A percentile compares a stretch with the other conserved stretches of the same genome.
Conservation (phyloP, 2,113 vertebrate genomes). For the Calyptomena viridis region DNA sequence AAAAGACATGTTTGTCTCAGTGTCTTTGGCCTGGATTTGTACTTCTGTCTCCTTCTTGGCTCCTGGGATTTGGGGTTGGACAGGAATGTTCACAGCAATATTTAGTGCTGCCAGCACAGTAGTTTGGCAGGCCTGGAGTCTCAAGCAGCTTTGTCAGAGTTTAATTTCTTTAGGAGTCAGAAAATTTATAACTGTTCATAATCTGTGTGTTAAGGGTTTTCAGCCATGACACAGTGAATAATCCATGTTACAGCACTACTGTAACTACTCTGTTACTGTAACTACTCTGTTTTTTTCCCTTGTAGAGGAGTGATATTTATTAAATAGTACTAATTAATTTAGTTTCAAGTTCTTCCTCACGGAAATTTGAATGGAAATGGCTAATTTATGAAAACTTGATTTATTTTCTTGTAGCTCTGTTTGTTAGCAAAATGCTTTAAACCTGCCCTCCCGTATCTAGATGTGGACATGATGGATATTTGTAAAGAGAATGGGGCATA, state of each 20-base stretch:
- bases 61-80: conserved; percentile 14
- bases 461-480: conserved; percentile 99
- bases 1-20: neutral
- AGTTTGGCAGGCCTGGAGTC: neutral
- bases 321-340: neutral
- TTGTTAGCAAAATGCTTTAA: conserved; percentile 99
- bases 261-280: neutral
- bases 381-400: conserved; percentile 31
- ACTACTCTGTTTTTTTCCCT: neutral
- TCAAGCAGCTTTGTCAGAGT: neutral
- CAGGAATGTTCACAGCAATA: neutral
- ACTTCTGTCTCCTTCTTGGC: conserved; percentile 10
- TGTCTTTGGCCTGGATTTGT: conserved; percentile 14
- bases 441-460: conserved; percentile 93
- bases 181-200: neutral
- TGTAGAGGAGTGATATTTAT: neutral
- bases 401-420: conserved; percentile 85
- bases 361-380: neutral
- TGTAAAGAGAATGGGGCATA: conserved; percentile 99
- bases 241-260: neutral
- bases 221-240: neutral
- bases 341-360: neutral
- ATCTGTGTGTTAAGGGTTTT: neutral
- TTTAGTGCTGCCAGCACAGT: neutral
- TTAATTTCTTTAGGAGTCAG: neutral